Conservation (phyloP, 2,888 invertebrate species). For the Oscheius myriophilus region DNA sequence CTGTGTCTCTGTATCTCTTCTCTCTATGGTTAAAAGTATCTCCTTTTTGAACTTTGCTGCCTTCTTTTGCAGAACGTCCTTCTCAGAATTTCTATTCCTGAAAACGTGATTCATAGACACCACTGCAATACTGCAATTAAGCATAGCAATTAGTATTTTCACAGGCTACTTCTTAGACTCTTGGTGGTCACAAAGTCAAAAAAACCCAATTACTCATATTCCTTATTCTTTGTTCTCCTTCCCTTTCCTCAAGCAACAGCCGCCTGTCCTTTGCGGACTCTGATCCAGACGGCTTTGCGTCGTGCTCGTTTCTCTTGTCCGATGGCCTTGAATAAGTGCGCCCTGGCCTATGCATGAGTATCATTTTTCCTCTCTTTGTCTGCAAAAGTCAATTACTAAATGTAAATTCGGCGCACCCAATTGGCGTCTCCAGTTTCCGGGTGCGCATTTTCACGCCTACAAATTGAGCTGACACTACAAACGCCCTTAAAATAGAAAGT, state of each 20-base stretch:
- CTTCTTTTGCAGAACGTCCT: conserved; percentile 1
- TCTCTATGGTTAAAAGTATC: conserved; percentile 15
- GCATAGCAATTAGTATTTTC: too few relatives aligned
- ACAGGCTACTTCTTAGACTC: too few relatives aligned
- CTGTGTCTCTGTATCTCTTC: conserved; percentile 14
- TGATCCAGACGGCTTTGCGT: too few relatives aligned
- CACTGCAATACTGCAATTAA: not conserved
- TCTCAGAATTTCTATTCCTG: not conserved
- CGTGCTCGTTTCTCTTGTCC: not conserved
- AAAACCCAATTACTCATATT: too few relatives aligned
- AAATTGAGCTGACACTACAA: too few relatives aligned
- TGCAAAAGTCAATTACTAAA: conserved; percentile 21
- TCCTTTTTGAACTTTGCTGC: too few relatives aligned
- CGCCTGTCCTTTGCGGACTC: too few relatives aligned
- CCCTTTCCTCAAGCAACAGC: too few relatives aligned
- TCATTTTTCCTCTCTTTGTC: conserved; percentile 8
- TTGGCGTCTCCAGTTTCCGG: not conserved
- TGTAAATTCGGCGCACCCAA: conserved; percentile 5
- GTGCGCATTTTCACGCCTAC: not conserved
- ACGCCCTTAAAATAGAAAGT: not conserved
- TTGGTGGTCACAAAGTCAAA: too few relatives aligned
- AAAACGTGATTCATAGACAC: too few relatives aligned
- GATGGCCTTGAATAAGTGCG: conserved; percentile 9
- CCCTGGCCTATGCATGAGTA: conserved; percentile 16
- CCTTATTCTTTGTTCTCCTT: not conserved